Percentiles rank a stretch among this genome's conserved stretches.
Evolutionary conservation across 2,888 invertebrate genomes (phyloP).

Genomic region (Lagria hirta): DNA sequence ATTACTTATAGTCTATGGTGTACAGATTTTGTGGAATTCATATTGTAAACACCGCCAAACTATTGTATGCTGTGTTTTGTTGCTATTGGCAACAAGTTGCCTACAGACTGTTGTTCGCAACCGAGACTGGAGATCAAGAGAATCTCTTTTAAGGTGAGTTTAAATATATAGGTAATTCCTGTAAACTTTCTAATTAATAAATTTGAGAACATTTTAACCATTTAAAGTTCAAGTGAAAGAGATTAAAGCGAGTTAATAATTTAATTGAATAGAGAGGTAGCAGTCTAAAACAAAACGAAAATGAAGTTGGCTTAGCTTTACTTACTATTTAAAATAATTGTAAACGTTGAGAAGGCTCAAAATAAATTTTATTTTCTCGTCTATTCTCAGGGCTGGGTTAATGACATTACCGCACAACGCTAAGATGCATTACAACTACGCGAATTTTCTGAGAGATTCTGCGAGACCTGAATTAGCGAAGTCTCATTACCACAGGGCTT

Average conservation of each 20-base stretch:
- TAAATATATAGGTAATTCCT: too few relatives aligned
- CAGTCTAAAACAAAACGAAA: conserved; percentile 2
- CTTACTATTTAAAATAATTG: conserved; percentile 10
- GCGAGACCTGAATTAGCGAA: conserved; percentile 72
- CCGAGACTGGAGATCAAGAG: conserved; percentile 76
- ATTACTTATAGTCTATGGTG: conserved; percentile 73
- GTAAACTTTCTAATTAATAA: too few relatives aligned
- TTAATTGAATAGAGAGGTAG: too few relatives aligned
- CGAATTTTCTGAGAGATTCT: conserved; percentile 78
- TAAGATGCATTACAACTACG: conserved; percentile 89
- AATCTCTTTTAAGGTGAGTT: conserved; percentile 70
- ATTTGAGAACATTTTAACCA: too few relatives aligned
- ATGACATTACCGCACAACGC: conserved; percentile 81
- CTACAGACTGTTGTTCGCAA: conserved; percentile 70
- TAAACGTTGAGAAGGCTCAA: conserved; percentile 1
- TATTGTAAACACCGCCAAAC: conserved; percentile 56
- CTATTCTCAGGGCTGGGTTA: conserved; percentile 73
- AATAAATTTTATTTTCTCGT: too few relatives aligned
- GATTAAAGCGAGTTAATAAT: too few relatives aligned
- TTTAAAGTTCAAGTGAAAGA: too few relatives aligned
- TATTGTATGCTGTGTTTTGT: conserved; percentile 57
- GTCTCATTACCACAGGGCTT: conserved; percentile 75
- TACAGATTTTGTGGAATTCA: conserved; percentile 66
- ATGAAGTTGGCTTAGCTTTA: not conserved
- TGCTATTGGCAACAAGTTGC: conserved; percentile 65